Percentiles rank a stretch among this genome's conserved stretches.
Evolutionary conservation across 2,888 invertebrate species (phyloP).

Genomic region (Stenodema calcarata): DNA sequence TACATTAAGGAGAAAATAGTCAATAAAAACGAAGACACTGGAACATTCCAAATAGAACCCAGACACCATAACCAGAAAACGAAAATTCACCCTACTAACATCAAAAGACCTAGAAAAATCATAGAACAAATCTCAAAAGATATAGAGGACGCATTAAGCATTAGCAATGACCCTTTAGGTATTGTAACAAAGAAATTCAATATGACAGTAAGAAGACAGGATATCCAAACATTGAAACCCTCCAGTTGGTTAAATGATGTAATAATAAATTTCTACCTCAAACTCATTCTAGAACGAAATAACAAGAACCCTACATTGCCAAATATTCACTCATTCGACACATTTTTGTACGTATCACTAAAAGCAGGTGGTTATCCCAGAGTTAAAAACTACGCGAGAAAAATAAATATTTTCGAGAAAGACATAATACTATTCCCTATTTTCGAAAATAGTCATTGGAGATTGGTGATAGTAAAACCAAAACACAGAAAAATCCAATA

Average conservation of each 20-base stretch:
- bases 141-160: background rate
- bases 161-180: background rate
- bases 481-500: background rate
- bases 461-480: background rate
- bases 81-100: no score
- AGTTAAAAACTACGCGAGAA: constrained; percentile 16
- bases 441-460: background rate
- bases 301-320: background rate
- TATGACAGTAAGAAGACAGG: background rate
- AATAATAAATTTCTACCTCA: background rate
- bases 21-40: no score
- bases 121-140: background rate
- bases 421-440: constrained; percentile 16
- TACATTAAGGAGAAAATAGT: no score
- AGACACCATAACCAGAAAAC: no score
- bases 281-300: background rate
- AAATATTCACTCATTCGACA: background rate
- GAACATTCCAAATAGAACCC: no score
- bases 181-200: background rate
- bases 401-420: constrained; percentile 1
- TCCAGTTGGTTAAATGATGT: constrained; percentile 14
- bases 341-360: background rate
- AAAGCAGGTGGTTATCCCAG: background rate
- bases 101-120: no score
- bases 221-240: background rate